These are phyloP conservation scores for Phocides pigmalion DNA, from an alignment of 1,140 invertebrate genomes.

Conservation along the genomic window DNA sequence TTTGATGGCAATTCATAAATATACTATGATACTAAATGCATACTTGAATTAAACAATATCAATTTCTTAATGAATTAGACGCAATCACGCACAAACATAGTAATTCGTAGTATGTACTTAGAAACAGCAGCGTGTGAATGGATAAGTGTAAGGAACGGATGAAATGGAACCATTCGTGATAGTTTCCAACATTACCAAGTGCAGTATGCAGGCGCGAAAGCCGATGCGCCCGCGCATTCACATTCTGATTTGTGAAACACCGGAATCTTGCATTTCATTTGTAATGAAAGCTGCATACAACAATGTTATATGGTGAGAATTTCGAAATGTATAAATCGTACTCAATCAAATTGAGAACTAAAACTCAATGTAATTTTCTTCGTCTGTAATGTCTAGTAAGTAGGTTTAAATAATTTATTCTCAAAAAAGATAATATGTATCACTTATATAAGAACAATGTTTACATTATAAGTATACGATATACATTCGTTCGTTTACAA, in stretches of 20 bases:
- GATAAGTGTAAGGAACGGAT: constrained; percentile 49
- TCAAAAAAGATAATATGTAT: no score
- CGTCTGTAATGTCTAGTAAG: no score
- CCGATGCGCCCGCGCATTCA: constrained; percentile 50
- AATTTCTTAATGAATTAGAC: no score
- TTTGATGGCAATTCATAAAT: no score
- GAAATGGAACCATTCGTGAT: constrained; percentile 58
- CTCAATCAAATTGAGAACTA: no score
- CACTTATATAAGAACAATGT: no score
- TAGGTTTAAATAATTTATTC: no score
- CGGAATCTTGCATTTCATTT: constrained; percentile 53
- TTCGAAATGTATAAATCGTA: background rate
- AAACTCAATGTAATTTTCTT: no score
- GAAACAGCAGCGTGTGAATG: constrained; percentile 34
- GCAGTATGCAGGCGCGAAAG: constrained; percentile 61
- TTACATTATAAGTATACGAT: no score
- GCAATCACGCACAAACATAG: background rate
- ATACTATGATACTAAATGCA: no score
- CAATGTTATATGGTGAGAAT: constrained; percentile 20
- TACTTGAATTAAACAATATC: no score
- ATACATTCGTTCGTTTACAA: no score
- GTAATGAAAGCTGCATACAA: constrained; percentile 30
- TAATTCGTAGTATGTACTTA: background rate
- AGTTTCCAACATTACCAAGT: constrained; percentile 54
- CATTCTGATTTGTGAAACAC: constrained; percentile 59